These are phyloP conservation scores for Marasmarcha lunaedactyla DNA, from an alignment of 2,888 invertebrate genomes.

Conservation along the genomic window DNA sequence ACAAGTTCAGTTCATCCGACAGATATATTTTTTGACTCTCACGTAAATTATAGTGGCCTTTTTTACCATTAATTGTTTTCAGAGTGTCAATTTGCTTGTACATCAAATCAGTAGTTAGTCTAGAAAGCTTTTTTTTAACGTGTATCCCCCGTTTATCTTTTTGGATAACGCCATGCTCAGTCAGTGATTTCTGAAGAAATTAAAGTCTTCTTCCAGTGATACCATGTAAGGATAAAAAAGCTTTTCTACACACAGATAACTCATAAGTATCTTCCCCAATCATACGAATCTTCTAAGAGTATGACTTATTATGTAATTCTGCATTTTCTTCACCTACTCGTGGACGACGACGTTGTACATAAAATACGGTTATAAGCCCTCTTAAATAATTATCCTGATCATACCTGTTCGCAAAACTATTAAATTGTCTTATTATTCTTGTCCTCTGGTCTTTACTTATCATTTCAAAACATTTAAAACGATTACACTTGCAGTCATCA, in stretches of 20 bases:
- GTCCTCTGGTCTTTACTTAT: not conserved
- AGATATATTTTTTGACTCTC: no score
- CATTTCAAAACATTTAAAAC: not conserved
- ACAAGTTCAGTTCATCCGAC: no score
- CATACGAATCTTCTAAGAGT: not conserved
- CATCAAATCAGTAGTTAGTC: conserved; percentile 3
- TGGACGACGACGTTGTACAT: conserved; percentile 3
- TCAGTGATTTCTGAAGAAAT: no score
- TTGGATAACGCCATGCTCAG: no score
- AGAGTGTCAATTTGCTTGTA: not conserved
- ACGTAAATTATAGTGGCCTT: no score
- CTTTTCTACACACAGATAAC: not conserved
- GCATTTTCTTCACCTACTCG: conserved; percentile 3
- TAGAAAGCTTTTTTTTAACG: not conserved
- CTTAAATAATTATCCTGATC: not conserved
- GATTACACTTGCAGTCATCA: no score
- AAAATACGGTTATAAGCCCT: not conserved
- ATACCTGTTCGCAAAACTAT: no score
- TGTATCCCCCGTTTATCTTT: no score
- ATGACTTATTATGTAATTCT: conserved; percentile 4
- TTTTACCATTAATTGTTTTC: conserved; percentile 2
- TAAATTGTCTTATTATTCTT: not conserved
- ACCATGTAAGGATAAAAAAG: not conserved
- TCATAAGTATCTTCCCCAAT: not conserved
- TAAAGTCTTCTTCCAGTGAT: not conserved